phyloP scores from a whole-genome alignment of 2,888 invertebrate species.

The Drosophila nigritarsus region DNA sequence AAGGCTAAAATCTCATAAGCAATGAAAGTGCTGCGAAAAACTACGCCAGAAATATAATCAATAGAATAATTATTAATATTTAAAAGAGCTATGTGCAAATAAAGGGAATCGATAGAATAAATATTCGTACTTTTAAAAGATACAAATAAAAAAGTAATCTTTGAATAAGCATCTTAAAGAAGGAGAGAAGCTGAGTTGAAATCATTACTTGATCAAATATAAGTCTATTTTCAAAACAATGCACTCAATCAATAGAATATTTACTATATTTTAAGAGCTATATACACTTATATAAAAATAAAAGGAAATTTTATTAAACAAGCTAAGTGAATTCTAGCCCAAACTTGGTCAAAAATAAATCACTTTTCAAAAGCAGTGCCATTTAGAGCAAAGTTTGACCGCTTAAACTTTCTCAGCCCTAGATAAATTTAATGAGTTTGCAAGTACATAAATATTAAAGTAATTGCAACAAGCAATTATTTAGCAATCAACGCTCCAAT shows the following conservation, averaged over 20 bases:
- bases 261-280: not conserved
- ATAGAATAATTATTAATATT: not conserved
- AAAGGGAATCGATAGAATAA: too few species aligned
- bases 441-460: conserved; percentile 10
- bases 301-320: not conserved
- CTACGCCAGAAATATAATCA: not conserved
- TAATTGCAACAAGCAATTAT: conserved; percentile 43
- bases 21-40: not conserved
- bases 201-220: not conserved
- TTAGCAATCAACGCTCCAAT: conserved; percentile 34
- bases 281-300: not conserved
- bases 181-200: not conserved
- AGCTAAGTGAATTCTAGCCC: not conserved
- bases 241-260: not conserved
- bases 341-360: not conserved
- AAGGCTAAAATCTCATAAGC: not conserved
- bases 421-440: not conserved
- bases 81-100: too few species aligned
- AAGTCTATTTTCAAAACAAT: too few species aligned
- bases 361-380: too few species aligned
- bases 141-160: too few species aligned
- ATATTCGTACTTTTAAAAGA: too few species aligned
- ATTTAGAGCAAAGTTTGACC: too few species aligned
- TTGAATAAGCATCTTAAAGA: too few species aligned
- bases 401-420: not conserved